phyloP scores from a whole-genome alignment of 2,113 vertebrate species.

The Myrmecophaga tridactyla region DNA sequence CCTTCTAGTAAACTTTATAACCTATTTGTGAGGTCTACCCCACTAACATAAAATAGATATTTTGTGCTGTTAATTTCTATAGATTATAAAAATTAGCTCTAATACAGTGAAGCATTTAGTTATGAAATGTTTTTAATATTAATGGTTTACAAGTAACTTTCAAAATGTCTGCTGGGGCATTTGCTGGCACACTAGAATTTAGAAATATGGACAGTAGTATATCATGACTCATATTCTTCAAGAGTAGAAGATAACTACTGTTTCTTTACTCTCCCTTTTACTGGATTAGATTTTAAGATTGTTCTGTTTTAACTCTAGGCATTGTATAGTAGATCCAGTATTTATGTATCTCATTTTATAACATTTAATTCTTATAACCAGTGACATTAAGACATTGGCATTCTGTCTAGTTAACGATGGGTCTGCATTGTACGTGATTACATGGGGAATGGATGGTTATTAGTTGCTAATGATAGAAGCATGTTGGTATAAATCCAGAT shows the following conservation, averaged over 20 bases:
- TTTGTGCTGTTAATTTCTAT: background rate
- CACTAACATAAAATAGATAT: background rate
- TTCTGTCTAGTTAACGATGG: background rate
- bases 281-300: background rate
- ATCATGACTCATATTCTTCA: background rate
- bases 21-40: background rate
- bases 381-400: slow-evolving; percentile 8
- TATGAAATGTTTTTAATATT: background rate
- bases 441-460: slow-evolving; percentile 8
- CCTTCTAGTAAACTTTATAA: background rate
- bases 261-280: slow-evolving; percentile 36
- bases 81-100: background rate
- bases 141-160: background rate
- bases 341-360: slow-evolving; percentile 44
- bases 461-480: slow-evolving; percentile 24
- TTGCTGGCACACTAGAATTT: slow-evolving; percentile 23
- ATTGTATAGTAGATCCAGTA: background rate
- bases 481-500: background rate
- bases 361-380: slow-evolving; percentile 45
- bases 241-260: background rate
- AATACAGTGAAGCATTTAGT: background rate
- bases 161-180: background rate
- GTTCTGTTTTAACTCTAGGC: background rate
- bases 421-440: background rate
- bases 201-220: background rate